A percentile compares a stretch with the other conserved stretches of the same genome.
phyloP scores from a whole-genome alignment of 2,113 vertebrate genomes.

The Actinemys pallida region DNA sequence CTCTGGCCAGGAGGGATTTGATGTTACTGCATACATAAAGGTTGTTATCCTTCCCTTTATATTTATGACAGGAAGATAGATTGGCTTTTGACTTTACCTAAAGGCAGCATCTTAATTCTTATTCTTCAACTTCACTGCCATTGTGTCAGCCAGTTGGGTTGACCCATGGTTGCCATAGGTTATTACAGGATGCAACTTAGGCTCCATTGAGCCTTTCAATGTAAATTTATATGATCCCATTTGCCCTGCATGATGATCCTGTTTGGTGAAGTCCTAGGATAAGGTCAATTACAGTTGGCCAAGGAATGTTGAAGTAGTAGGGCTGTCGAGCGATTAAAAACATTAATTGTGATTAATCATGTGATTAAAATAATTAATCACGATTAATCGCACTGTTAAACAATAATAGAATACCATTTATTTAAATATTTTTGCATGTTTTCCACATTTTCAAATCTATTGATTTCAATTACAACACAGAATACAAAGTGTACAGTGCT shows the following conservation, averaged over 20 bases:
- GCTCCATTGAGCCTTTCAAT: background rate
- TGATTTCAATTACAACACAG: no score
- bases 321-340: no score
- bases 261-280: background rate
- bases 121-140: background rate
- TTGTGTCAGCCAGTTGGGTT: background rate
- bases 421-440: no score
- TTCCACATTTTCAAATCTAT: no score
- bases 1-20: no score
- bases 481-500: no score
- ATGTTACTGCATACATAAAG: no score
- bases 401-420: no score
- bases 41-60: no score
- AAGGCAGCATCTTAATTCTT: background rate
- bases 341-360: no score
- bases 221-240: background rate
- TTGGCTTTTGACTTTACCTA: background rate
- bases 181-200: background rate
- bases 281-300: background rate
- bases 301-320: background rate
- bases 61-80: background rate
- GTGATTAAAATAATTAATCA: no score
- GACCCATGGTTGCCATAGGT: background rate
- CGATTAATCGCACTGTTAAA: no score
- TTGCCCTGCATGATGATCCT: background rate